Conservation (phyloP, 2,113 vertebrate genomes). For the Peromyscus maniculatus region DNA sequence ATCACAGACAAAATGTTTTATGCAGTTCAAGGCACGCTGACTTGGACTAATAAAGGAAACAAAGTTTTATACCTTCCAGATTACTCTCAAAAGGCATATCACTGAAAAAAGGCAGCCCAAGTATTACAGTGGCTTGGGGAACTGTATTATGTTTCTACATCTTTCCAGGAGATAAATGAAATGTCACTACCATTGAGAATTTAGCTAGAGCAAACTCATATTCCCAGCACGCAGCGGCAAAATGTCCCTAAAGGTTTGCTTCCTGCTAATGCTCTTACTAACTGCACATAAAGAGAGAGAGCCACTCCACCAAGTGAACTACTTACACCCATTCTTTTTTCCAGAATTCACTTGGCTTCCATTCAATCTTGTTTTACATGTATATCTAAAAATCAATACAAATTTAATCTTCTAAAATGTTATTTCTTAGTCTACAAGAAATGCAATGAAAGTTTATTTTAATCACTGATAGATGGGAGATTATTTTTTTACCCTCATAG, state of each 20-base stretch:
- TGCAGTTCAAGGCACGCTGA: constrained; percentile 64
- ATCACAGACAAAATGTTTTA: constrained; percentile 74
- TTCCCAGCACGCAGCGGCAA: constrained; percentile 11
- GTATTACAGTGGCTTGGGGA: constrained; percentile 44
- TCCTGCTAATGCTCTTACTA: constrained; percentile 4
- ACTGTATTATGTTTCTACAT: constrained; percentile 39
- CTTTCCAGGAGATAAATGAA: constrained; percentile 67
- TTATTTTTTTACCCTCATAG: neutral
- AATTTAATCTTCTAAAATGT: constrained; percentile 56
- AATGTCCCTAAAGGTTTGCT: constrained; percentile 37
- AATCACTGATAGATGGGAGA: constrained; percentile 12
- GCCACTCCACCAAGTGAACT: neutral
- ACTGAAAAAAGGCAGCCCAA: neutral
- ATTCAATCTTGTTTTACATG: constrained; percentile 28
- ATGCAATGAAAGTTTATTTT: neutral
- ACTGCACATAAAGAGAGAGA: neutral
- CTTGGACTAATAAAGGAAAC: constrained; percentile 72
- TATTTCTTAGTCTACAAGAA: constrained; percentile 44
- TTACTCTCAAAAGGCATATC: constrained; percentile 67
- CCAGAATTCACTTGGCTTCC: constrained; percentile 17
- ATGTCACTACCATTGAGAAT: constrained; percentile 64
- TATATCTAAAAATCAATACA: constrained; percentile 56
- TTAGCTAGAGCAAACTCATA: constrained; percentile 45
- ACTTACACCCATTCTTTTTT: neutral
- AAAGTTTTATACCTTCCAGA: constrained; percentile 69